Evolutionary conservation across 2,113 vertebrate species (phyloP).

Genomic region (Pelecanus crispus): DNA sequence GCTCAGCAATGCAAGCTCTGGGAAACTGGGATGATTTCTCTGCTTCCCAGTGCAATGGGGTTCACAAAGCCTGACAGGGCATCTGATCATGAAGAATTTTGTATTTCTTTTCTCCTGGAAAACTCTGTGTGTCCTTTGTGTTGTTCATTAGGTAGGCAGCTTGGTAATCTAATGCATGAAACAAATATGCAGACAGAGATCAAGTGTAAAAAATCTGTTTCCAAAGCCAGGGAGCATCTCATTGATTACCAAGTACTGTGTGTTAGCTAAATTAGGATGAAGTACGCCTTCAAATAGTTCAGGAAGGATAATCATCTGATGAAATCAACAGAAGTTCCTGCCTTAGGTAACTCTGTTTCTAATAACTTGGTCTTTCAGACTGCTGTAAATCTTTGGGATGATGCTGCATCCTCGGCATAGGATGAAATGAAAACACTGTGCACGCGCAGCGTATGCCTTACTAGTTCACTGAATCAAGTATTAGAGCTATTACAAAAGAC

Average conservation of each 20-base stretch:
- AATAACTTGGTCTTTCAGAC: not conserved
- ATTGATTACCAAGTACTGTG: not conserved
- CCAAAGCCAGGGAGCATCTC: not conserved
- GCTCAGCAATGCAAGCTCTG: not conserved
- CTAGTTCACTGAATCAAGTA: not conserved
- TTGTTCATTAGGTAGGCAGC: not conserved
- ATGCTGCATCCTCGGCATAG: not conserved
- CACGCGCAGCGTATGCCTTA: not conserved
- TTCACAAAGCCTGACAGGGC: not conserved
- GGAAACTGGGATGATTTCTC: not conserved
- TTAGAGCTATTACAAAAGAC: not conserved
- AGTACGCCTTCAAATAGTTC: not conserved
- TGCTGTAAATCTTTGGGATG: not conserved
- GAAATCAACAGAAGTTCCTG: not conserved
- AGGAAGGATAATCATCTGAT: not conserved
- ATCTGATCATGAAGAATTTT: not conserved
- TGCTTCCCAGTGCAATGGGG: not conserved
- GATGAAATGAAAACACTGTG: not conserved
- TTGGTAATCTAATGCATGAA: not conserved
- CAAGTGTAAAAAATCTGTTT: not conserved
- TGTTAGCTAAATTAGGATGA: not conserved
- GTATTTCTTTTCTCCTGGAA: not conserved
- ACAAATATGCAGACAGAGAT: not conserved
- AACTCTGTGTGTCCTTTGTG: not conserved
- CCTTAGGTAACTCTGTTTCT: not conserved